phyloP scores from a whole-genome alignment of 2,888 invertebrate genomes.

The Artemia sp. region DNA sequence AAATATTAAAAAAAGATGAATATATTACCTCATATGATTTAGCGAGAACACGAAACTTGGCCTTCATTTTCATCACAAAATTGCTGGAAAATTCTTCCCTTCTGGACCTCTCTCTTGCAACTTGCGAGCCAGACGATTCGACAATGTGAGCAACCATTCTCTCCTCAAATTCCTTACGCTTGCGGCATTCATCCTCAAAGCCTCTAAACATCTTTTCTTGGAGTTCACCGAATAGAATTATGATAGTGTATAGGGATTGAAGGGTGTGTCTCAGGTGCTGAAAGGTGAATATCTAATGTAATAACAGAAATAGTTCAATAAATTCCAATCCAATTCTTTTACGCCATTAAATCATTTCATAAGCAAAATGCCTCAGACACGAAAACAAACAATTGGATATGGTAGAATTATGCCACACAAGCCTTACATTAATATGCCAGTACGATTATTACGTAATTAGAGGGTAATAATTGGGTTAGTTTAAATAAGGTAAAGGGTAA shows the following conservation, averaged over 20 bases:
- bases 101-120: conserved; percentile 40
- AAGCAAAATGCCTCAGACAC: too few relatives aligned
- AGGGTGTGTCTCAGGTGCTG: conserved; percentile 9
- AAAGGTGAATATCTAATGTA: too few relatives aligned
- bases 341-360: too few relatives aligned
- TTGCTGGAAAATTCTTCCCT: conserved; percentile 45
- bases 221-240: conserved; percentile 3
- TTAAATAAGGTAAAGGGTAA: too few relatives aligned
- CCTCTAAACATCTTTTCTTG: not conserved
- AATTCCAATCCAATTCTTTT: too few relatives aligned
- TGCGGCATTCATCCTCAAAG: conserved; percentile 21
- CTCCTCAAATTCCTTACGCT: conserved; percentile 36
- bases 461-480: too few relatives aligned
- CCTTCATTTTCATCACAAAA: conserved; percentile 43
- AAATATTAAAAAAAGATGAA: conserved; percentile 6
- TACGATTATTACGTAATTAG: too few relatives aligned
- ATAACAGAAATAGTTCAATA: too few relatives aligned
- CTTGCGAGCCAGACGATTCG: conserved; percentile 30
- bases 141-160: conserved; percentile 42
- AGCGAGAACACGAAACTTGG: conserved; percentile 46
- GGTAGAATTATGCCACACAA: too few relatives aligned
- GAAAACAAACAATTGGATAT: too few relatives aligned
- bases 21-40: conserved; percentile 48
- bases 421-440: too few relatives aligned
- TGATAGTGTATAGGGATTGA: not conserved